Evolutionary conservation across 1,140 invertebrate species (phyloP).

Genomic region (Calephelis virginiensis): DNA sequence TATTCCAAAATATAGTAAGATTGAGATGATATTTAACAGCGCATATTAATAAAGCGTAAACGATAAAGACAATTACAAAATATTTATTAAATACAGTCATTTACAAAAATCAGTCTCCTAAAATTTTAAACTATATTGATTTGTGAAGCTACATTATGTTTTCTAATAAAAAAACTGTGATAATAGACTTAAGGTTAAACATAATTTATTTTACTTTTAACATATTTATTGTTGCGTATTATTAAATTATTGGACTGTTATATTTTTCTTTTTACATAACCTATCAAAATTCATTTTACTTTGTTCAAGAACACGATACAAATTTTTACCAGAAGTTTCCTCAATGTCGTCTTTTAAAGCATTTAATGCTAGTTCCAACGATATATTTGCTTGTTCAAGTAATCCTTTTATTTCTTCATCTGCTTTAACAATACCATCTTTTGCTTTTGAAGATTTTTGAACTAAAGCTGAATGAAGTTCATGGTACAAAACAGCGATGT

Average conservation of each 20-base stretch:
- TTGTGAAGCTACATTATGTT: no score
- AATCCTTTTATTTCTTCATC: conserved; percentile 50
- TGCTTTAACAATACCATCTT: conserved; percentile 53
- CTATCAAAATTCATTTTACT: conserved; percentile 61
- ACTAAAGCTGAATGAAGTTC: conserved; percentile 82
- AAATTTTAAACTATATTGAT: no score
- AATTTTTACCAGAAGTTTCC: conserved; percentile 65
- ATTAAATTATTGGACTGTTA: conserved; percentile 23
- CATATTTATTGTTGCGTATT: neutral
- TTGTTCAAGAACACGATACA: conserved; percentile 56
- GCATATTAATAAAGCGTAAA: no score
- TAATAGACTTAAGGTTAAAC: conserved; percentile 24
- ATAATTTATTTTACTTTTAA: conserved; percentile 25
- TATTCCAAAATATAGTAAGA: no score
- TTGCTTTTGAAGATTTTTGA: conserved; percentile 75
- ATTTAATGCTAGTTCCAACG: conserved; percentile 50
- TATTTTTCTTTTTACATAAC: conserved; percentile 21
- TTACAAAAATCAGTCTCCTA: no score
- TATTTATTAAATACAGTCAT: no score
- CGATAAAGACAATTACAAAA: no score
- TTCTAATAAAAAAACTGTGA: neutral
- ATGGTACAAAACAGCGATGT: conserved; percentile 84
- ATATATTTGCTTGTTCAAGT: conserved; percentile 51
- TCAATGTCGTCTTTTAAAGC: conserved; percentile 66
- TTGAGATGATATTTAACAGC: no score